These are phyloP conservation scores for Halictus quadricinctus DNA, from an alignment of 2,888 invertebrate species.

Conservation along the genomic window DNA sequence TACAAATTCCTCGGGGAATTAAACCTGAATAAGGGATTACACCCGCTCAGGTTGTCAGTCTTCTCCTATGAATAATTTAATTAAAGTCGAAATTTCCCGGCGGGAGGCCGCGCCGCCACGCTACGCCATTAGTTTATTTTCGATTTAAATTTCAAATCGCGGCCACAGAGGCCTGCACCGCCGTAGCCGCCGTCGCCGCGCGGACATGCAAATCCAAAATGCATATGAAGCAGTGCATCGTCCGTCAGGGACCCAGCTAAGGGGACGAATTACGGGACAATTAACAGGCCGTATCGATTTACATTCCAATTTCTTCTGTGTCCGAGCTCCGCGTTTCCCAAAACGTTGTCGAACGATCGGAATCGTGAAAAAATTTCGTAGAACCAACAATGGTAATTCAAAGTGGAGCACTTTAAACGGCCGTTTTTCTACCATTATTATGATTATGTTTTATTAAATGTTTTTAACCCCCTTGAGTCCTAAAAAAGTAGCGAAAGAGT, in stretches of 20 bases:
- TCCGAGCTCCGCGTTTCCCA: not conserved
- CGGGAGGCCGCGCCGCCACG: conserved; percentile 1
- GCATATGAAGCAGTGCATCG: conserved; percentile 22
- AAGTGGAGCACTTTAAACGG: no score
- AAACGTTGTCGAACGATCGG: not conserved
- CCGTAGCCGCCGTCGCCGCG: not conserved
- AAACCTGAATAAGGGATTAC: conserved; percentile 52
- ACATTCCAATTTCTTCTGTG: not conserved
- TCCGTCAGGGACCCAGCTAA: conserved; percentile 1
- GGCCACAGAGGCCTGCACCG: not conserved
- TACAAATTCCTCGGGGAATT: conserved; percentile 51
- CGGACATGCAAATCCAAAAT: conserved; percentile 32
- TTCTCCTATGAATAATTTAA: conserved; percentile 54
- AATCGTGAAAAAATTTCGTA: not conserved
- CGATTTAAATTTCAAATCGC: conserved; percentile 57
- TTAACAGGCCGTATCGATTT: conserved; percentile 20
- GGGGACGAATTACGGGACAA: conserved; percentile 22
- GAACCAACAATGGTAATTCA: no score
- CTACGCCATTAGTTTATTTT: conserved; percentile 42
- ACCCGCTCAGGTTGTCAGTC: conserved; percentile 26
- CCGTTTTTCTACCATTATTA: no score
- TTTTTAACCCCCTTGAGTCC: not conserved
- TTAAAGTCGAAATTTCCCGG: conserved; percentile 41
- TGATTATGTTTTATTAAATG: no score
- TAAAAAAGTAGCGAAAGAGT: not conserved